Percentiles rank a stretch among this genome's conserved stretches.
Conservation (phyloP, 2,888 invertebrate genomes). For the Linnaemya vulpina region DNA sequence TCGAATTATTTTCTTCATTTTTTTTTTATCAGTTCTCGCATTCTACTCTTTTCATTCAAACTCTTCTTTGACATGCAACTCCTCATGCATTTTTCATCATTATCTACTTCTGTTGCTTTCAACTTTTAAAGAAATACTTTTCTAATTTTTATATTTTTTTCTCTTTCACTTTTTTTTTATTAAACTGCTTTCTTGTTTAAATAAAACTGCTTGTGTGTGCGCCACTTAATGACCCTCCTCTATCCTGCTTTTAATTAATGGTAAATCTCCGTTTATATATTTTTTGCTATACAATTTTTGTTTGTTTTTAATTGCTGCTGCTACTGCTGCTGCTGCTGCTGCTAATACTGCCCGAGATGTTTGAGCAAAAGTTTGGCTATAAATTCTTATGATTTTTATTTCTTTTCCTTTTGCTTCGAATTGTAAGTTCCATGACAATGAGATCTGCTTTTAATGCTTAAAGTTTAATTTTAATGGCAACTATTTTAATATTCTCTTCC, state of each 20-base stretch:
- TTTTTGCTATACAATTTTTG: conserved; percentile 38
- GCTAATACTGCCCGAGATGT: conserved; percentile 41
- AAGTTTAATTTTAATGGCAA: conserved; percentile 2
- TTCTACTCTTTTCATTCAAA: neutral
- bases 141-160: conserved; percentile 64
- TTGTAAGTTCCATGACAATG: conserved; percentile 59
- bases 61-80: neutral
- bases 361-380: conserved; percentile 57
- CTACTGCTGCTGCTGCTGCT: conserved; percentile 48
- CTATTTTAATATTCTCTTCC: conserved; percentile 11
- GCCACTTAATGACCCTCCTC: conserved; percentile 15
- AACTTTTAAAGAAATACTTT: conserved; percentile 15
- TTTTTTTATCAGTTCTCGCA: neutral
- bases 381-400: conserved; percentile 38
- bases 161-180: conserved; percentile 62
- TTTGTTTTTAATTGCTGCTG: conserved; percentile 43
- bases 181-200: conserved; percentile 27
- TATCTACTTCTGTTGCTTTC: neutral
- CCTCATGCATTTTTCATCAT: neutral
- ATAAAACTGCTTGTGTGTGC: conserved; percentile 17
- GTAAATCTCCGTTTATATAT: conserved; percentile 50
- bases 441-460: conserved; percentile 10
- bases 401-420: conserved; percentile 39
- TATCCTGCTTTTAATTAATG: conserved; percentile 44
- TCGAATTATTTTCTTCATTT: neutral